Evolutionary conservation across 2,797 vertebrate species (phyloP), one percentile per base, ranked within the genome.

Genomic region (Sebastes alutus): DNA sequence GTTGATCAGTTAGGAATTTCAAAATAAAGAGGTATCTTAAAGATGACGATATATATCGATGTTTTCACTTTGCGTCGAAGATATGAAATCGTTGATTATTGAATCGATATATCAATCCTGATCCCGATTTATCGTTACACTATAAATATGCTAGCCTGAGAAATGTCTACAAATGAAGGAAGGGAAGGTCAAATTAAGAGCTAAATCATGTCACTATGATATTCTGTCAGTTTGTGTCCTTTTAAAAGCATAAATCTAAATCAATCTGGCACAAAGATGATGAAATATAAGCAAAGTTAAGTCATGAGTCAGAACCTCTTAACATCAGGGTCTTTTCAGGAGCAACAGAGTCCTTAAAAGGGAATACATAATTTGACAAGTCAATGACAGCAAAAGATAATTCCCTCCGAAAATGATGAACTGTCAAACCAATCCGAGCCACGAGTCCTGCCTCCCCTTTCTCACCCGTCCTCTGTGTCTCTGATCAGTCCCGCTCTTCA

Each of bases 401-500:
- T 79, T 83, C 83, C 54, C 52, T 25, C 49, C n/a, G 54, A 80
- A 82, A 89, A 80, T 16, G 12, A 84, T 18, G 33, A 84, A 29
- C 63, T 72, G 69, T 88, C 86, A 85, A 72, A 73, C 22, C 55
- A 22, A 63, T 71, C 62, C 6, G 20, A 71, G 49, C 52, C 80
- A 32, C 38, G 20, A 70, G 72, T 77, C 78, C 84, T 67, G 49
- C 72, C 71, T 66, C 67, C 61, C 23, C 59, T 61, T 60, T 79
- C 75, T 88, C 81, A 84, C 72, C 85, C 25, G 10, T 58, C 65
- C 80, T 89, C 73, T 79, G 78, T 82, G 59, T 87, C 68, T 90
- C 75, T 81, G 79, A 84, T 83, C 88, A 98, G 97, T 96, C 96
- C 77, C 94, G 94, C 49, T 92, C 94, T 2, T 94, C 95, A 78